A percentile compares a stretch with the other conserved stretches of the same genome.
Evolutionary conservation across 2,797 vertebrate species (phyloP).

Genomic region (Oreochromis mossambicus): DNA sequence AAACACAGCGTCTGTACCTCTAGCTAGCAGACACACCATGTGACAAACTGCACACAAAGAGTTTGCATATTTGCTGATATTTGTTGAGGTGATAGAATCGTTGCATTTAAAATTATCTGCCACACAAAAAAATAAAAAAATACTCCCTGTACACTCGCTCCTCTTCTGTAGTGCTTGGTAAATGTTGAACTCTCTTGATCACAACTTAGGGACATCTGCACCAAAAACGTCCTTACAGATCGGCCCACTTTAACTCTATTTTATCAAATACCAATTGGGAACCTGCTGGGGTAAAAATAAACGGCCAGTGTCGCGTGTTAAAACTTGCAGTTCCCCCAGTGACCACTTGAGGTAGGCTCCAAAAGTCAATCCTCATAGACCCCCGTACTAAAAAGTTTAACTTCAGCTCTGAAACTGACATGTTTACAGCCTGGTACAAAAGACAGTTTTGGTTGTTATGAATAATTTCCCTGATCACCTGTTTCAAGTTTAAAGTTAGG

Average conservation of each 20-base stretch:
- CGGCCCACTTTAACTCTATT: background rate
- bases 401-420: background rate
- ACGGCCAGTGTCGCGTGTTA: background rate
- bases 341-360: background rate
- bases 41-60: background rate
- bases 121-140: background rate
- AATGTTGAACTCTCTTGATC: background rate
- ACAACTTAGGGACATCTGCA: background rate
- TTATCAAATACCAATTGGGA: background rate
- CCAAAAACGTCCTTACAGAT: background rate
- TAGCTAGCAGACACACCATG: accelerated
- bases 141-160: background rate
- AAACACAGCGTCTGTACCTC: background rate
- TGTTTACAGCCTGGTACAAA: background rate
- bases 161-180: background rate
- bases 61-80: background rate
- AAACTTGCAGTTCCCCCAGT: background rate
- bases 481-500: background rate
- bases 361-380: background rate
- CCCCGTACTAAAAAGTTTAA: background rate
- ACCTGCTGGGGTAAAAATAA: background rate
- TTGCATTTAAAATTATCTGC: background rate
- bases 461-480: background rate
- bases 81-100: background rate
- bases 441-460: background rate